A percentile compares a stretch with the other conserved stretches of the same genome.
These are phyloP conservation scores for Glaucidium brasilianum DNA, from an alignment of 2,113 vertebrate species.

Conservation along the genomic window DNA sequence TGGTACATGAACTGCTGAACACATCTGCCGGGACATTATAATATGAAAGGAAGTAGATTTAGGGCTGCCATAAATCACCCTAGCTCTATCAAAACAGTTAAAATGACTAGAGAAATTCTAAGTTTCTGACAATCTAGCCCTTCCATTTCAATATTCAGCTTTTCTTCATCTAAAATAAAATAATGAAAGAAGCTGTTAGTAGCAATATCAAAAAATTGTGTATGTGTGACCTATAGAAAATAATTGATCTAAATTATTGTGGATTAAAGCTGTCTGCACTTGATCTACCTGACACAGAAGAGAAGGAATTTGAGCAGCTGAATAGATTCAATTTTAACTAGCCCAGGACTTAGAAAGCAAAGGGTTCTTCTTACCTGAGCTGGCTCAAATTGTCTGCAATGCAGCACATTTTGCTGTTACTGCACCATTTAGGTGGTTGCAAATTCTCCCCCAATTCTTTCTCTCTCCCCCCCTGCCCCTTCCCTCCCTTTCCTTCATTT, in stretches of 20 bases:
- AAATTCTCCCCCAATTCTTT: background rate
- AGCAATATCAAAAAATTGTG: accelerated
- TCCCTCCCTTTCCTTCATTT: background rate
- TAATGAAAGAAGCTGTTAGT: background rate
- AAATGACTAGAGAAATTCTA: background rate
- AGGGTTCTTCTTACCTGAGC: background rate
- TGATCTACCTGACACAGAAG: background rate
- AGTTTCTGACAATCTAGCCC: background rate
- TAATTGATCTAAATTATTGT: background rate
- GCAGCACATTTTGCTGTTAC: background rate
- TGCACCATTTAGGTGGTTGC: background rate
- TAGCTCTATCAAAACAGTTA: background rate
- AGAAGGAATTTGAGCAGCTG: background rate
- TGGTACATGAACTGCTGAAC: background rate
- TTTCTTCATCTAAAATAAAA: background rate
- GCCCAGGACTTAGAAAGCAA: background rate
- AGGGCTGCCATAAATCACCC: background rate
- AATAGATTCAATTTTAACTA: background rate
- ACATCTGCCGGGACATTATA: background rate
- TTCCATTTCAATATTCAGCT: background rate
- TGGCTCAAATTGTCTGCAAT: background rate
- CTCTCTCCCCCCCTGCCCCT: background rate
- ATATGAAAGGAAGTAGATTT: background rate
- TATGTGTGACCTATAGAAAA: background rate
- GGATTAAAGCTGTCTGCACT: background rate